Base-by-base conservation (phyloP, 2,113 vertebrate species). In the Orientallactaga bullata region DNA sequence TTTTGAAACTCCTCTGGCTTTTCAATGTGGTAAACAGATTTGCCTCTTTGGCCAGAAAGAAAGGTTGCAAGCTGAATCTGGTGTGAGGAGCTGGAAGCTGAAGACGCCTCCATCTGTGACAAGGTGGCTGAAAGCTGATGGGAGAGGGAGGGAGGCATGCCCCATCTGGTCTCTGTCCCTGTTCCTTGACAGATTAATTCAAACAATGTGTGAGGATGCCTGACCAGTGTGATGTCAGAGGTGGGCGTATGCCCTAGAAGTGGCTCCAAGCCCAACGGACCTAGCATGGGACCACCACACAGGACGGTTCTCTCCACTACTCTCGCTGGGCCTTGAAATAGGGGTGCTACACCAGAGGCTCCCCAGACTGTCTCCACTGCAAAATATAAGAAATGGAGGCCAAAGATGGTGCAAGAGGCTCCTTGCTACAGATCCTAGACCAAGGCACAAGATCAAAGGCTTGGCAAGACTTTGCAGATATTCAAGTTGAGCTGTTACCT, bases 11-110 rank as follows among this genome's bases (percentile, higher is more conserved):
- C 60, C 58, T 58, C 37, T 76, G 39, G 81, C 72, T 94, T 95
- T 73, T 65, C 72, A 71, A 94, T 95, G 68, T 80, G 5, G 39
- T 65, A 92, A 97, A 94, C 58, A 91, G 55, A 97, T 79, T 96
- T 83, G 72, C 51, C 68, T 78, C 85, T 15, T 90, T 89, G 82
- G 93, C 84, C 68, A 87, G 37, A 95, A 80, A 71, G 78, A 96
- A 85, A 63, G 28, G 88, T 72, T 42, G 69, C 0, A 32, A 78
- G 72, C 79, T 88, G 85, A 93, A 86, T 58, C 72, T 51, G 42
- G 71, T 85, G 78, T 91, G 87, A 77, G 82, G n/a, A 20, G 90
- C 76, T 1, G 0, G 8, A 3, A 42, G 61, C 68, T 35, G 63
- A 76, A 81, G 66, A 65, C 68, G 66, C 51, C 5, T 1, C 78